A percentile compares a stretch with the other conserved stretches of the same genome.
Conservation (phyloP, 1,140 invertebrate species). For the Leptonema lineaticorne region DNA sequence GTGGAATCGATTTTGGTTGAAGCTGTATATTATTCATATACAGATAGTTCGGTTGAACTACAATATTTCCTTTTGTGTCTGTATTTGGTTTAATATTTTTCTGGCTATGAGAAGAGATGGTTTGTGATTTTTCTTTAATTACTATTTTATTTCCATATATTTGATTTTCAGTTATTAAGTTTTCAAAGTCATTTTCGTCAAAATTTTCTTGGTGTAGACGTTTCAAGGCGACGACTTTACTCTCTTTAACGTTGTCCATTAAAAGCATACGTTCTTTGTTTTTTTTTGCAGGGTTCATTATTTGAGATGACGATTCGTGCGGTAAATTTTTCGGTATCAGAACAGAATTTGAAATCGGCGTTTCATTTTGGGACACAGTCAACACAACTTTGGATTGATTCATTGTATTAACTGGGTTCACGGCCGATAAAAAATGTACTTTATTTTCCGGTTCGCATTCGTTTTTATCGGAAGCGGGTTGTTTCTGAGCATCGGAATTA, state of each 20-base stretch:
- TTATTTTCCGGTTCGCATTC: slow-evolving; percentile 29
- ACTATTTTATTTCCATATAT: slow-evolving; percentile 58
- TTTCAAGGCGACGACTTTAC: slow-evolving; percentile 53
- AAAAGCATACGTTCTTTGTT: slow-evolving; percentile 30
- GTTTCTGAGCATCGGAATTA: not conserved
- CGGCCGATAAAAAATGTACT: slow-evolving; percentile 24
- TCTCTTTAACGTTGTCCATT: slow-evolving; percentile 23
- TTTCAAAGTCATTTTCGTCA: slow-evolving; percentile 57
- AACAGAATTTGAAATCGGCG: slow-evolving; percentile 38
- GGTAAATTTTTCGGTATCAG: slow-evolving; percentile 25
- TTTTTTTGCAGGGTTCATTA: slow-evolving; percentile 17
- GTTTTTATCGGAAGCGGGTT: not conserved
- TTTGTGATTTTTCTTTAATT: slow-evolving; percentile 55
- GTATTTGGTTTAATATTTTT: not conserved
- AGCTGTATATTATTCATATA: slow-evolving; percentile 53
- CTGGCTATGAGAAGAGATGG: slow-evolving; percentile 46
- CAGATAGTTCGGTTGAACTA: slow-evolving; percentile 52
- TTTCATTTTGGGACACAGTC: slow-evolving; percentile 45
- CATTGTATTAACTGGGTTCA: too few species aligned
- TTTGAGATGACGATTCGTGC: slow-evolving; percentile 14
- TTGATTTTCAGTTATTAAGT: slow-evolving; percentile 57
- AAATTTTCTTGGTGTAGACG: slow-evolving; percentile 51
- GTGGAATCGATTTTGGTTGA: slow-evolving; percentile 50
- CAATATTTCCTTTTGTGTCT: slow-evolving; percentile 14
- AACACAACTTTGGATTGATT: slow-evolving; percentile 42